Percentiles rank a stretch among this genome's conserved stretches.
Evolutionary conservation across 1,140 invertebrate species (phyloP).

Genomic region (Dermatophagoides farinae): DNA sequence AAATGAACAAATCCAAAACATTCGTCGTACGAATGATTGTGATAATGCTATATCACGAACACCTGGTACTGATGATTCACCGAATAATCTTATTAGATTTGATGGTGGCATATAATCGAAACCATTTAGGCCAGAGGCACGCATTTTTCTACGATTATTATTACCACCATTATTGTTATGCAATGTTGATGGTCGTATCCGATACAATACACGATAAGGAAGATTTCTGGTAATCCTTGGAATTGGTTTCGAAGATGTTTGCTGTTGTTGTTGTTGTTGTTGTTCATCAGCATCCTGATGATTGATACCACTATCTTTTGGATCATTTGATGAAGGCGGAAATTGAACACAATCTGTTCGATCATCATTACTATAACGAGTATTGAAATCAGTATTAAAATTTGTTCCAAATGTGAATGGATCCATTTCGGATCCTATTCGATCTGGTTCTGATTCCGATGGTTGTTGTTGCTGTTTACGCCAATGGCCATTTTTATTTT

Average conservation of each 20-base stretch:
- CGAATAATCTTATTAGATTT: constrained; percentile 8
- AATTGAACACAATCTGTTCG: not conserved
- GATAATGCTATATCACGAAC: constrained; percentile 13
- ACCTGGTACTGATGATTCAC: constrained; percentile 14
- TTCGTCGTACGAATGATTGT: constrained; percentile 12
- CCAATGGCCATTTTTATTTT: no score
- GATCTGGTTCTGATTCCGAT: no score
- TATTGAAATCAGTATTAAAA: constrained; percentile 1
- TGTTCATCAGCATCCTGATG: not conserved
- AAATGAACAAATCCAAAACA: constrained; percentile 16
- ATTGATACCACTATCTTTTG: not conserved
- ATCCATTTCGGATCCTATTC: not conserved
- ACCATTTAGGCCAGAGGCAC: no score
- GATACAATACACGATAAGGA: not conserved
- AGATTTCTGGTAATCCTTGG: not conserved
- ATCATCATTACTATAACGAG: no score
- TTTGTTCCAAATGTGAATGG: not conserved
- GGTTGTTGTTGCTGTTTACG: no score
- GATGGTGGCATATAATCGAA: constrained; percentile 2
- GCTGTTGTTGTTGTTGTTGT: not conserved
- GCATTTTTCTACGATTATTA: no score
- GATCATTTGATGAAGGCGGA: not conserved
- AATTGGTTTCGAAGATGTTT: not conserved
- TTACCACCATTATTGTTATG: no score
- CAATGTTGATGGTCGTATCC: not conserved